phyloP scores from a whole-genome alignment of 1,140 invertebrate species.

The Gonioctena quinquepunctata region DNA sequence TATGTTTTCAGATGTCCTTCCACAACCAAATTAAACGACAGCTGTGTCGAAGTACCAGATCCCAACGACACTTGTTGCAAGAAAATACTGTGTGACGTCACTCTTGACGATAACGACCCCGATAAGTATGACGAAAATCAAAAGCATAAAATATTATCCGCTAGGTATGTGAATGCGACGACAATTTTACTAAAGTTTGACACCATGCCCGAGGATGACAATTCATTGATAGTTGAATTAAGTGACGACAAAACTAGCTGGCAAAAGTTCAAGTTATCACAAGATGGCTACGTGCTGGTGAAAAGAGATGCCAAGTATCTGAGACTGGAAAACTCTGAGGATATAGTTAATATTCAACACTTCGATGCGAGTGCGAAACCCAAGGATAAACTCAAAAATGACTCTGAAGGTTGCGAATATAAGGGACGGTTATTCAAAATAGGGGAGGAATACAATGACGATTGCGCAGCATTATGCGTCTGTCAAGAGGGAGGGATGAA shows the following conservation, averaged over 20 bases:
- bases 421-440: constrained; percentile 63
- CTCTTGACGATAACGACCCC: constrained; percentile 69
- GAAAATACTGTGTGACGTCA: constrained; percentile 80
- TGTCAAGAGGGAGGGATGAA: constrained; percentile 69
- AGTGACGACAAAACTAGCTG: constrained; percentile 54
- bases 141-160: constrained; percentile 49
- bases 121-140: constrained; percentile 49
- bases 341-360: constrained; percentile 42
- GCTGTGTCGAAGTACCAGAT: constrained; percentile 74
- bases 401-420: constrained; percentile 57
- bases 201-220: constrained; percentile 42
- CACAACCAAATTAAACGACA: constrained; percentile 61
- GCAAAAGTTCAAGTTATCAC: constrained; percentile 51
- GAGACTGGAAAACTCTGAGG: constrained; percentile 44
- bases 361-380: constrained; percentile 1
- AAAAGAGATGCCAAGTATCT: constrained; percentile 48
- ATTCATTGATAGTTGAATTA: constrained; percentile 48
- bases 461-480: constrained; percentile 72
- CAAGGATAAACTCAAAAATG: constrained; percentile 12
- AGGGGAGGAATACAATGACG: constrained; percentile 68
- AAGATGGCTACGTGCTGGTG: constrained; percentile 48
- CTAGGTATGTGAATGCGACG: constrained; percentile 51
- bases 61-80: constrained; percentile 82
- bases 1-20: constrained; percentile 59
- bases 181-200: constrained; percentile 53